A percentile compares a stretch with the other conserved stretches of the same genome.
phyloP scores from a whole-genome alignment of 35 echinoderm and acorn worm species.

The Stichopus chloronotus region DNA sequence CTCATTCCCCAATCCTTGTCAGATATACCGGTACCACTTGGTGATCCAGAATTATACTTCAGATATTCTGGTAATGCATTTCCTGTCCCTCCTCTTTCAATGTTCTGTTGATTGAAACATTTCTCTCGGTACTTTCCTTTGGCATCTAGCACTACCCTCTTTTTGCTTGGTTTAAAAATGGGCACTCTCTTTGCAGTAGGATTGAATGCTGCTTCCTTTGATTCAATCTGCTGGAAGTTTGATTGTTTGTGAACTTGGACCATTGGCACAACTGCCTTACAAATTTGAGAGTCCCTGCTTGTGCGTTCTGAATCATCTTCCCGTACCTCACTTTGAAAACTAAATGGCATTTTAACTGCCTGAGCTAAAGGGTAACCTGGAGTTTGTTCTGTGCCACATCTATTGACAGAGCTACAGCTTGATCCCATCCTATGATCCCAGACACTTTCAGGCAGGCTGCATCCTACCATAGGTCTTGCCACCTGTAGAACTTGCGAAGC shows the following conservation, averaged over 20 bases:
- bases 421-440: not conserved
- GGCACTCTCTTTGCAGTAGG: not conserved
- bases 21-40: not conserved
- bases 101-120: not conserved
- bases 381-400: not conserved
- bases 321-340: constrained; percentile 2
- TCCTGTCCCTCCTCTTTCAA: not conserved
- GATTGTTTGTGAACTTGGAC: not conserved
- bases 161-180: constrained; percentile 12
- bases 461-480: not conserved
- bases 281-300: not conserved
- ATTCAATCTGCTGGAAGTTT: not conserved
- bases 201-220: not conserved
- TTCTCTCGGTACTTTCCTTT: not conserved
- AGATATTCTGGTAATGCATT: not conserved
- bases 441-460: not conserved
- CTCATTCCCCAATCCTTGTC: no score
- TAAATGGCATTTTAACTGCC: constrained; percentile 8
- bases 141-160: not conserved
- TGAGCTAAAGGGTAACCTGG: not conserved
- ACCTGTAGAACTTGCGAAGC: not conserved
- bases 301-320: not conserved
- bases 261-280: not conserved
- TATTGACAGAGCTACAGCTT: not conserved
- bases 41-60: not conserved